Evolutionary conservation across 2,888 invertebrate species (phyloP), one percentile per base, ranked within the genome.

Genomic region (Notodonta dromedarius): DNA sequence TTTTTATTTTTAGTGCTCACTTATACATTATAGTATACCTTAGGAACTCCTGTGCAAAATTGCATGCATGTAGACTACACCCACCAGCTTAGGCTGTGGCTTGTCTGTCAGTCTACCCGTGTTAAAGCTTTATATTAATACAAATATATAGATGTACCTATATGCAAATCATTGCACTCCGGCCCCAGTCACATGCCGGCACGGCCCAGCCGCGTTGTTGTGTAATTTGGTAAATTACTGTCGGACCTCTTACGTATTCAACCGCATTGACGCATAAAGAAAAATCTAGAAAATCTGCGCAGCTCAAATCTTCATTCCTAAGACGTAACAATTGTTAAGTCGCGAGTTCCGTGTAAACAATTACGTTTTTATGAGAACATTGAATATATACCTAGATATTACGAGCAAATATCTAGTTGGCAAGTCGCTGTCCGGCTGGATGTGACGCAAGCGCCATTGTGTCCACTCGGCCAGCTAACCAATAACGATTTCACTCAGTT

Each of bases 371-470:
- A 64, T 73, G 67, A 65, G 46, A 53, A 56, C 50, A 59, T 54
- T 59, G 60, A 59, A 59, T 59, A 16, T 51, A 59, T 55, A 66
- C 44, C 46, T 61, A 66, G 60, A 76, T 65, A 70, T 78, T 76
- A 80, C 66, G 67, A 75, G 73, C 64, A 78, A 75, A 76, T 73
- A 74, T 75, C 73, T 78, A 77, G 71, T 76, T 78, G 71, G 71
- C 73, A 65, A 75, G 63, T 61, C 61, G 65, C 57, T 71, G 73
- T 63, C 75, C 62, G 67, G 60, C 63, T 77, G 80, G 80, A 82
- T 78, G 72, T 90, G 90, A 88, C 88, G 88, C 82, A 89, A 90
- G 74, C 74, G 60, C 80, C 67, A 89, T 90, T 90, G 87, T 85
- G 82, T 82, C 80, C 80, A 83, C 81, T 84, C 80, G 77, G 80